Evolutionary conservation across 2,797 vertebrate genomes (phyloP), one percentile per base, ranked within the genome.

Genomic region (Botia kubotai): DNA sequence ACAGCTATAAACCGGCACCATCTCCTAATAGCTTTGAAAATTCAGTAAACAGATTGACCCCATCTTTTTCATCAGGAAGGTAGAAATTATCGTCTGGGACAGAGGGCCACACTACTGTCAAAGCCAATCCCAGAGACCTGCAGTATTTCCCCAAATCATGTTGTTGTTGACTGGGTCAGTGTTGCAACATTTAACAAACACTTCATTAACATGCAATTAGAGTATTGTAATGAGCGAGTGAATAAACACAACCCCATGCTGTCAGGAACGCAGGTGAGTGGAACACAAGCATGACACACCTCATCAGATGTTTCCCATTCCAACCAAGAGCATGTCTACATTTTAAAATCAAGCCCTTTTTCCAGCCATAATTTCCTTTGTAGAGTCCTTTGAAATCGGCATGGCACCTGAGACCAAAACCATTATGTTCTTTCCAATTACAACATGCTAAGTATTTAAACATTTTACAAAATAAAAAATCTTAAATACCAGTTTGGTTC

Each of bases 191-290:
- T 84, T 87, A 90, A 87, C 88, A 85, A 89, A 89, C 83, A 60
- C 76, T 89, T 91, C 88, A 91, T 93, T 93, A 92, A 89, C 89
- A 75, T 87, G 85, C 88, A 91, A 91, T 93, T 92, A 92, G 90
- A 80, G 83, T 62, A 84, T 65, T 82, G 86, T 85, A 90, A 92
- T 89, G 82, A 36, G 65, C 33, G 46, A 70, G 77, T 57, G 78
- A 68, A 72, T 79, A 87, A 89, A 84, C 86, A 80, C 33, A 87
- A 83, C 78, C 80, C 52, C 14, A 55, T 23, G 84, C 84, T 90
- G 83, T 88, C 90, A 90, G 87, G 87, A 84, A 83, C 82, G 83
- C 86, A 88, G 86, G 89, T 89, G 88, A 87, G 82, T 72, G 74
- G 53, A 88, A 86, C 79, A 84, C 75, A 43, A 75, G 26, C 67